Evolutionary conservation across 2,113 vertebrate genomes (phyloP).

Genomic region (Eubucco bourcierii): DNA sequence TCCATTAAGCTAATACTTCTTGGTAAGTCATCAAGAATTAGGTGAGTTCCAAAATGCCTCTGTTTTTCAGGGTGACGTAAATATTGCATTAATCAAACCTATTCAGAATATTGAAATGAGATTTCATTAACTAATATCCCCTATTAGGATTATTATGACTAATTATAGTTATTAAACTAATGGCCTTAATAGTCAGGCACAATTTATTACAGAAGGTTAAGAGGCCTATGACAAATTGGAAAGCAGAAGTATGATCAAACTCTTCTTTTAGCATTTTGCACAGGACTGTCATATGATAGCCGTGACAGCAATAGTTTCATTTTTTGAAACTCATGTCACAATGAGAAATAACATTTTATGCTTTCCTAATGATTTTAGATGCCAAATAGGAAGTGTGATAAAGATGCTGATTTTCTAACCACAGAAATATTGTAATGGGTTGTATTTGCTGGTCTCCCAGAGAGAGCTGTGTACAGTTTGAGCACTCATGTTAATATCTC

Average conservation of each 20-base stretch:
- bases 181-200: constrained; percentile 72
- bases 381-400: neutral
- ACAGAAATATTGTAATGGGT: neutral
- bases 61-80: constrained; percentile 63
- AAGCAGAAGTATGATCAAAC: constrained; percentile 59
- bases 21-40: constrained; percentile 17
- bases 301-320: neutral
- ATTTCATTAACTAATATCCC: constrained; percentile 77
- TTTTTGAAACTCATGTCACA: neutral
- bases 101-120: constrained; percentile 69
- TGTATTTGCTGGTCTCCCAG: neutral
- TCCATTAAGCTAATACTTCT: neutral
- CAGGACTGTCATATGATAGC: neutral
- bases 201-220: constrained; percentile 74
- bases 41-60: neutral
- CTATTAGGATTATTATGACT: constrained; percentile 78
- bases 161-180: constrained; percentile 80
- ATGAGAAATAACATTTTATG: neutral
- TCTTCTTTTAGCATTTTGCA: constrained; percentile 41
- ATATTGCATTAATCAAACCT: constrained; percentile 75
- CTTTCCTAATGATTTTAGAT: neutral
- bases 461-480: neutral
- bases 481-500: neutral
- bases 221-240: constrained; percentile 69
- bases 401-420: neutral